Evolutionary conservation across 2,797 vertebrate species (phyloP), one percentile per base, ranked within the genome.

Genomic region (Lagocephalus sceleratus): DNA sequence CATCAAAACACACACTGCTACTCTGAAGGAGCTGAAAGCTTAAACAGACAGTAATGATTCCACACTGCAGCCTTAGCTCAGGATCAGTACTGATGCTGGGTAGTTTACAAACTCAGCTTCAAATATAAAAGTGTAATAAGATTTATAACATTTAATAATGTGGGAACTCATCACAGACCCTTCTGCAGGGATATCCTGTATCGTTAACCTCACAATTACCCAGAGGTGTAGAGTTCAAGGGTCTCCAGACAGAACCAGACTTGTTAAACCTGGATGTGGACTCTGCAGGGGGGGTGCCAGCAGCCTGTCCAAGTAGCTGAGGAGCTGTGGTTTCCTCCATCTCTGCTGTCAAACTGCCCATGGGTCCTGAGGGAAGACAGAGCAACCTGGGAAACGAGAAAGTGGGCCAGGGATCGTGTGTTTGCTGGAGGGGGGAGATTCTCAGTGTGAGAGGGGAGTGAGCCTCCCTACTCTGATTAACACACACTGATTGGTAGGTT

Each of bases 301-400:
- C 52, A 44, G 61, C 19, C 45, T 52, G 52, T 68, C 57, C 56
- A 9, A 74, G 69, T 66, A 71, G 81, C 68, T 75, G 76, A 78
- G 56, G 79, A 82, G 79, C 76, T 85, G 82, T 63, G 81, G 76
- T 85, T 85, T 82, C 66, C 79, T 61, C 55, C 21, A 56, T 52
- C 64, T 74, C 63, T 77, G 62, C 67, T 70, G 75, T 73, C 73
- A 54, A 75, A 74, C 69, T 75, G 56, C 46, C 54, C 56, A 40
- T 57, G 66, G 64, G 53, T 79, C 75, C 73, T 63, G 60, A 79
- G 78, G 80, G 71, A 76, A 85, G 75, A 82, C 66, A 76, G 68
- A 80, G 76, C 77, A 79, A 68, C 68, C 79, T 79, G 78, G 76
- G 78, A 82, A 82, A 73, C 71, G 43, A 48, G 49, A 76, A 75